These are phyloP conservation scores for Neofelis nebulosa DNA, from an alignment of 2,113 vertebrate species.

Conservation along the genomic window DNA sequence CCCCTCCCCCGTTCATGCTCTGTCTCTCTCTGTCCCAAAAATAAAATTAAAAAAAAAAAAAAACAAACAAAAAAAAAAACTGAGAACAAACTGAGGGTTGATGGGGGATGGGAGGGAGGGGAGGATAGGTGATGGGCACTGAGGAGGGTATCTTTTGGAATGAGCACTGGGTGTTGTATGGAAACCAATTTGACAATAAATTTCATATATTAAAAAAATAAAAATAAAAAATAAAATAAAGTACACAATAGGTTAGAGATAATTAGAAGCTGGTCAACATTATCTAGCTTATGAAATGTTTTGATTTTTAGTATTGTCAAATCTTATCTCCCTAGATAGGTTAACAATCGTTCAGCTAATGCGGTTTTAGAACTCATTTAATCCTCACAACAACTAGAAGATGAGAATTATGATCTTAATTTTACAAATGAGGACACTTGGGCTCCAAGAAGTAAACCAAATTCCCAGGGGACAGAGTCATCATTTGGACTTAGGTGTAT, in stretches of 20 bases:
- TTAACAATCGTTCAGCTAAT: neutral
- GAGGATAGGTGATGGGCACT: no score
- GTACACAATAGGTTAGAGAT: neutral
- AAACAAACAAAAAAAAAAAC: no score
- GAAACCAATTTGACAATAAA: no score
- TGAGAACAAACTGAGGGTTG: no score
- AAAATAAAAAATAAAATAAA: neutral
- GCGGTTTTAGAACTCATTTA: constrained; percentile 38
- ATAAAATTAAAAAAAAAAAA: no score
- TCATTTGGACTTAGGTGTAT: neutral
- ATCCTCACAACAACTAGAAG: constrained; percentile 7
- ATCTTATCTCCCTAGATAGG: neutral
- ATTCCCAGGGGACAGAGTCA: neutral
- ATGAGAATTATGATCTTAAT: constrained; percentile 1
- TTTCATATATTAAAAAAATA: no score
- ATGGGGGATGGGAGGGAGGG: no score
- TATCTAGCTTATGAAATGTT: neutral
- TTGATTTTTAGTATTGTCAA: neutral
- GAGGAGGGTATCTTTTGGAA: no score
- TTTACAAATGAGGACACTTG: neutral
- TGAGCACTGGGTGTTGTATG: no score
- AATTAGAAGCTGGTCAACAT: neutral
- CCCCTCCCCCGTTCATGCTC: no score
- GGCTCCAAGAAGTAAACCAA: neutral
- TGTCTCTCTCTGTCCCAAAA: no score